Evolutionary conservation across 2,113 vertebrate species (phyloP).

Genomic region (Catharus minimus): DNA sequence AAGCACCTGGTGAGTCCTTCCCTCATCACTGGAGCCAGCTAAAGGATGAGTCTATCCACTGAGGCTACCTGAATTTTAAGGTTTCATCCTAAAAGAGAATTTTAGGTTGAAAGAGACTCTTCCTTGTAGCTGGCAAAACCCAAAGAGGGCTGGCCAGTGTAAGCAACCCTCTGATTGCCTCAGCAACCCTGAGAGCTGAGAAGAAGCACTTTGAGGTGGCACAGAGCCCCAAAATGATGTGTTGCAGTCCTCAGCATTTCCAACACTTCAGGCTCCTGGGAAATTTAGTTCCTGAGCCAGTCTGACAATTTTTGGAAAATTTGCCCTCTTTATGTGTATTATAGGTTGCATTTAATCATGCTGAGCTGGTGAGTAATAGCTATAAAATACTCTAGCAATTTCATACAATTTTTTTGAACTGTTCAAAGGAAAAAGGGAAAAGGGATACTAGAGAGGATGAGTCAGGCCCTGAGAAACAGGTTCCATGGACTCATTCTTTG

Average conservation of each 20-base stretch:
- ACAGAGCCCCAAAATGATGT: neutral
- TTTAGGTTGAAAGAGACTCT: neutral
- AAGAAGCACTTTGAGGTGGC: neutral
- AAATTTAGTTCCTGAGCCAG: constrained; percentile 8
- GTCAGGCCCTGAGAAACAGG: neutral
- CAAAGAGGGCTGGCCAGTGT: neutral
- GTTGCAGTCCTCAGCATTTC: neutral
- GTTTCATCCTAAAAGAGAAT: neutral
- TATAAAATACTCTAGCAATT: neutral
- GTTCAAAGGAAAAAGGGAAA: neutral
- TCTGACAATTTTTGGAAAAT: neutral
- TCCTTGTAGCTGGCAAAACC: neutral
- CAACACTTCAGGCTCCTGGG: neutral
- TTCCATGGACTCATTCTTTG: neutral
- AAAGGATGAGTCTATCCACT: neutral
- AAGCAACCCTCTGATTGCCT: neutral
- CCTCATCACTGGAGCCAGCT: neutral
- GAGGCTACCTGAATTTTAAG: neutral
- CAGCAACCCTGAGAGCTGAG: neutral
- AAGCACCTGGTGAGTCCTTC: neutral
- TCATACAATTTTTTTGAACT: neutral
- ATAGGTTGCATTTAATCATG: constrained; percentile 9
- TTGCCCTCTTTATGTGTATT: neutral
- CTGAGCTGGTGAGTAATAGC: constrained; percentile 24
- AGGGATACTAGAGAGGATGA: neutral